Base-by-base conservation (phyloP, 2,797 vertebrate genomes). In the Gorsachius magnificus region DNA sequence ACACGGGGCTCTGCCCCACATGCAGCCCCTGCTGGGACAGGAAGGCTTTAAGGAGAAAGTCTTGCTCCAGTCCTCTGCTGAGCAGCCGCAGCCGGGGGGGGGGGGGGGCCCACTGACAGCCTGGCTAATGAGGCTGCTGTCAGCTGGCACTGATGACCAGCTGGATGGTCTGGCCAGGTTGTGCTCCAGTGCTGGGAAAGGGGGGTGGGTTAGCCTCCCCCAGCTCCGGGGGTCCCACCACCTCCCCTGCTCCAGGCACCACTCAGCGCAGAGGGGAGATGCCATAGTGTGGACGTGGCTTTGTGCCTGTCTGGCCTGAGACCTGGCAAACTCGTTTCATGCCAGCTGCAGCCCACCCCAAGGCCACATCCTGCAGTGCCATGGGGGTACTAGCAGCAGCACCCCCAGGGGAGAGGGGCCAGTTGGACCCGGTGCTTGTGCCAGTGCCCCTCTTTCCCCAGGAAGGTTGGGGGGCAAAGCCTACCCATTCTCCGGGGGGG, bases 61-160 rank as follows among this genome's bases (percentile, higher is more conserved):
- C 56, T 65, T 6, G 3, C 28, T 75, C 33, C 38, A 53, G 61
- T 22, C 43, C 13, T 88, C 24, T 66, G n/a, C 68, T 70, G 50
- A 81, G 46, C 1, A 0, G 48, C 65, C 12, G 20, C 12, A 5
- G 20, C 16, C 5, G 36, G 12, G 22, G 28, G 19, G 33, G 31
- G 66, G 12, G 22, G 28, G 19, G 33, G 31, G 66, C 31, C 61
- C 1, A 0, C 0, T 35, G 89, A 60, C 82, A 87, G 84, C 28
- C 71, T 85, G 76, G 75, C 68, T 93, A 83, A 85, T 96, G 83
- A 83, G 25, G 16, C 64, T 57, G 64, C 60, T 69, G 53, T 87
- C 57, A 91, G 9, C 91, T 87, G 85, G 33, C 26, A 33, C 35
- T 95, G 70, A 92, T 91, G 87, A 84, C 36, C 10, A 12, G 70